Evolutionary conservation across 1,140 invertebrate genomes (phyloP), one percentile per base, ranked within the genome.

Genomic region (Pseudachorutes palmiensis): DNA sequence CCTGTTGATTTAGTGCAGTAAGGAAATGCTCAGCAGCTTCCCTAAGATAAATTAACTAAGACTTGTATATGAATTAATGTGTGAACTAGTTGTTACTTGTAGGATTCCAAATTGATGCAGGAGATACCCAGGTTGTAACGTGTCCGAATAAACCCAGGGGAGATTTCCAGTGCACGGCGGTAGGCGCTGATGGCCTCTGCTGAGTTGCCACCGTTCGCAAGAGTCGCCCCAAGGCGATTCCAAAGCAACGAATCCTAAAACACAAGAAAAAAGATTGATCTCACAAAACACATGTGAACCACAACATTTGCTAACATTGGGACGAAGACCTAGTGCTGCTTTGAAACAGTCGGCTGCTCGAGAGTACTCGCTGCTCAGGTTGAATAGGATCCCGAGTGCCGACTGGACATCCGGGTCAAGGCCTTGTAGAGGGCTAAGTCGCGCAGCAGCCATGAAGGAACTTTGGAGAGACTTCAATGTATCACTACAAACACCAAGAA

Each of bases 41-140:
- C 75, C 88, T 90, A 32, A 29, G 33, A 30, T 12, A 30, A 41
- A 41, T 81, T 81, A 75, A 71, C 45, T 48, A 64, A 65, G 31
- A 60, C 26, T 33, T 31, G 3, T 14, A 69, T 14, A 51, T 30
- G 28, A 31, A 22, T 45, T 5, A 51, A 2, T 60, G 61, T 19
- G 29, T 28, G 45, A 58, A 26, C 30, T 33, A 51, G 5, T 12
- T 1, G 26, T 79, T 80, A 90, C 89, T 85, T 92, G 75, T 97
- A 89, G 29, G 91, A 91, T 74, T 88, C 87, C n/a, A 98, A 83
- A 81, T 98, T 97, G 76, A 98, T 91, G 77, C 96, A 99, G 64
- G 92, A 92, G 59, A 99, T 97, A 9, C 95, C 97, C 62, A 99
- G 87, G 81, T 99, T 99, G 76, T 97, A 98, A 71, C 97, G 84